Percentiles rank a stretch among this genome's conserved stretches.
phyloP scores from a whole-genome alignment of 1,140 invertebrate genomes.

The Drosophila ercepeae region DNA sequence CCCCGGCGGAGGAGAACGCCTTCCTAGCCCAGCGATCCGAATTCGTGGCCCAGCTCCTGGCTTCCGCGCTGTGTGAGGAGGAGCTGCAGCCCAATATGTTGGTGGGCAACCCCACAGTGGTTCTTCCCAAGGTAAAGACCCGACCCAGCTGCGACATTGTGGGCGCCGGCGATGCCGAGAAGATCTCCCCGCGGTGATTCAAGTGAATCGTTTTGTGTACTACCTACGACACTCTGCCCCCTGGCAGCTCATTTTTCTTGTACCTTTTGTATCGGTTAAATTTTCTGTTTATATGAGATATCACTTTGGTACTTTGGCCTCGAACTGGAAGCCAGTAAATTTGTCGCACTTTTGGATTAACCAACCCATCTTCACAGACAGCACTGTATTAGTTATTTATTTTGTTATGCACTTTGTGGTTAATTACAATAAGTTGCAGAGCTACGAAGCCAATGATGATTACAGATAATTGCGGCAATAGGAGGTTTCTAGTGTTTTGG shows the following conservation, averaged over 20 bases:
- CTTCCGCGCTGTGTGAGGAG: constrained; percentile 59
- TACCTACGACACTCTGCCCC: not conserved
- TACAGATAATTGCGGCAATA: no score
- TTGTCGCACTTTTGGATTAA: constrained; percentile 9
- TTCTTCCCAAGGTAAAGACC: constrained; percentile 12
- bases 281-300: constrained; percentile 15
- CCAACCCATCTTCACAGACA: not conserved
- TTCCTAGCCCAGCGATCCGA: constrained; percentile 57
- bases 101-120: not conserved
- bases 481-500: not conserved
- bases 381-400: no score
- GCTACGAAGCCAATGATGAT: no score
- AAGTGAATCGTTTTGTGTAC: constrained; percentile 14
- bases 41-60: constrained; percentile 60
- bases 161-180: constrained; percentile 60
- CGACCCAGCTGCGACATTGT: constrained; percentile 23
- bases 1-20: constrained; percentile 11
- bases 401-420: not conserved
- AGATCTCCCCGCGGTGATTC: constrained; percentile 20
- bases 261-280: constrained; percentile 31
- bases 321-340: constrained; percentile 15
- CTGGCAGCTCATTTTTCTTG: constrained; percentile 1
- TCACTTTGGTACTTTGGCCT: constrained; percentile 1
- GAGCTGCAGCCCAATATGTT: constrained; percentile 10
- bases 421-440: no score